phyloP scores from a whole-genome alignment of 2,113 vertebrate genomes.

The Sterrhoptilus dennistouni region DNA sequence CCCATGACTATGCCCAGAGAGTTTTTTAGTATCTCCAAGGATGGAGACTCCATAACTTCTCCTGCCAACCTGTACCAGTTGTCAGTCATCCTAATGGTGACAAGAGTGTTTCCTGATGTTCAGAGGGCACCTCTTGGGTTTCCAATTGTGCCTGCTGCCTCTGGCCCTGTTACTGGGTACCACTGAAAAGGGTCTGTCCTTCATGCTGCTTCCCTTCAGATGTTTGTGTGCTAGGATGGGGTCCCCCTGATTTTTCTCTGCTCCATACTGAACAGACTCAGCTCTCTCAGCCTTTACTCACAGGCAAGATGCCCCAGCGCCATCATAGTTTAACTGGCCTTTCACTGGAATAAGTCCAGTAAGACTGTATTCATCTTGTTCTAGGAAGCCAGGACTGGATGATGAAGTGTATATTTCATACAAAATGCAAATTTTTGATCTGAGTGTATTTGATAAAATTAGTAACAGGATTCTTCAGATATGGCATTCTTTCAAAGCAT shows the following conservation, averaged over 20 bases:
- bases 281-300: background rate
- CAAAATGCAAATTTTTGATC: constrained; percentile 9
- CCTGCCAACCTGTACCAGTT: background rate
- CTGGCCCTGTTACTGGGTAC: background rate
- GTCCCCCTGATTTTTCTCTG: background rate
- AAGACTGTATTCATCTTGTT: background rate
- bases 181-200: background rate
- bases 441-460: background rate
- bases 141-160: background rate
- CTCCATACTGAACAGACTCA: background rate
- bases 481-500: background rate
- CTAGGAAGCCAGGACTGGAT: background rate
- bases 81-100: accelerated
- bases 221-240: background rate
- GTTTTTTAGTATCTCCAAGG: background rate
- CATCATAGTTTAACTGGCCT: background rate
- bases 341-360: background rate
- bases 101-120: background rate
- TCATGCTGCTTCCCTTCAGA: background rate
- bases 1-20: accelerated
- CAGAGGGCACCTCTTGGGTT: background rate
- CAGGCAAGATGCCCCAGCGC: background rate
- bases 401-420: background rate
- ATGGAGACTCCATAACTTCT: background rate
- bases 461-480: background rate